These are phyloP conservation scores for Plemyria rubiginata DNA, from an alignment of 2,888 invertebrate species.

Conservation along the genomic window DNA sequence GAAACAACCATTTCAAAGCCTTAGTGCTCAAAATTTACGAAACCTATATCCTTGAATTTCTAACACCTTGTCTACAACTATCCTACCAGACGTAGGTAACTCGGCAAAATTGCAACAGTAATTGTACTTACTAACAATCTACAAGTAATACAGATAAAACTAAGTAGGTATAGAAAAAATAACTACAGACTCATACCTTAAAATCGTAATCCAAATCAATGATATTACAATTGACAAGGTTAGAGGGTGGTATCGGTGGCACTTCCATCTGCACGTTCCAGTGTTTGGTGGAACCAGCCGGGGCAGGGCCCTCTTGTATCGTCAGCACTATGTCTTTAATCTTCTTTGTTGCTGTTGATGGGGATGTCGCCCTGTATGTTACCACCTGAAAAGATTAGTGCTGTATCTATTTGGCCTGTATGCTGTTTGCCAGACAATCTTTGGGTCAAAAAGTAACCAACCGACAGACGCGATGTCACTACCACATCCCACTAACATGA, in stretches of 20 bases:
- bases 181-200: slow-evolving; percentile 72
- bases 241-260: slow-evolving; percentile 91
- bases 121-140: too few relatives aligned
- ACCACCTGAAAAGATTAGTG: slow-evolving; percentile 71
- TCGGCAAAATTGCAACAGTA: too few relatives aligned
- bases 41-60: too few relatives aligned
- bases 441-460: background rate
- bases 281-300: slow-evolving; percentile 84
- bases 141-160: too few relatives aligned
- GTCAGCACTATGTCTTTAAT: slow-evolving; percentile 86
- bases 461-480: too few relatives aligned
- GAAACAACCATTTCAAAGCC: too few relatives aligned
- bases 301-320: slow-evolving; percentile 87
- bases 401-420: background rate
- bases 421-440: background rate
- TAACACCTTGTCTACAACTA: too few relatives aligned
- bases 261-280: slow-evolving; percentile 88
- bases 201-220: slow-evolving; percentile 91
- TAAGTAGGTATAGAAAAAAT: too few relatives aligned
- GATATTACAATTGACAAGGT: slow-evolving; percentile 89
- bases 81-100: too few relatives aligned
- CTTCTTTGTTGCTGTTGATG: slow-evolving; percentile 84
- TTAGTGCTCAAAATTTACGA: too few relatives aligned
- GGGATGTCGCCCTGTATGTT: slow-evolving; percentile 87
- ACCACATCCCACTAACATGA: too few relatives aligned